Base-by-base conservation (phyloP, 2,797 vertebrate species). In the Paguma larvata region DNA sequence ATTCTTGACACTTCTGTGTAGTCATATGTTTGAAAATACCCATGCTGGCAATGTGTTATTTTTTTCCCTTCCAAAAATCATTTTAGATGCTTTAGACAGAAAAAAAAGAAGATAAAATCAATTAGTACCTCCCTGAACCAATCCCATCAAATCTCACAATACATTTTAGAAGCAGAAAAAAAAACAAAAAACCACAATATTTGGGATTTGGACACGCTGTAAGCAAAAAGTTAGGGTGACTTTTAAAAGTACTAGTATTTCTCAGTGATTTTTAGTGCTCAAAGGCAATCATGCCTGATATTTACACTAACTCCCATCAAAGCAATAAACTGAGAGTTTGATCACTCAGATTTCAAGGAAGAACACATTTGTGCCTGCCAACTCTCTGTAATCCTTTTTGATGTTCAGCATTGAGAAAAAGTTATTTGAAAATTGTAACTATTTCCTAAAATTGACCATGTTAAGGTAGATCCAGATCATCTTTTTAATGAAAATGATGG, bases 351-450 rank as follows among this genome's bases (percentile, higher is more conserved):
- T 98, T 97, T 97, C 85, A 91, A 97, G 95, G 90, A 65, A 97
- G 97, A 97, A 65, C 53, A 32, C 79, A 82, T 96, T 96, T 89
- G 62, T 85, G 80, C 83, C 56, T 48, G 25, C 93, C 77, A 44
- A 94, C 84, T 94, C 80, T 95, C 51, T 72, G 68, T 46, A 75
- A 96, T 84, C 86, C 77, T 83, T 98, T 98, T 97, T 94, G 90
- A 97, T 95, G 96, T 96, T 91, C 95, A 97, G 93, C 95, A 96
- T 94, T 95, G 23, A 98, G 92, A 97, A 94, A 93, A 97, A 65
- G 15, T 79, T 75, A 30, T 44, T 4, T 87, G 85, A 68, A 95
- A 98, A 63, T 46, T 23, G 48, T 6, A 94, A 72, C 6, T n/a
- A 25, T 87, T 86, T 92, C 34, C 59, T 59, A 80, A 59, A 86